Evolutionary conservation across 2,113 vertebrate species (phyloP).

Genomic region (Chinchilla lanigera): DNA sequence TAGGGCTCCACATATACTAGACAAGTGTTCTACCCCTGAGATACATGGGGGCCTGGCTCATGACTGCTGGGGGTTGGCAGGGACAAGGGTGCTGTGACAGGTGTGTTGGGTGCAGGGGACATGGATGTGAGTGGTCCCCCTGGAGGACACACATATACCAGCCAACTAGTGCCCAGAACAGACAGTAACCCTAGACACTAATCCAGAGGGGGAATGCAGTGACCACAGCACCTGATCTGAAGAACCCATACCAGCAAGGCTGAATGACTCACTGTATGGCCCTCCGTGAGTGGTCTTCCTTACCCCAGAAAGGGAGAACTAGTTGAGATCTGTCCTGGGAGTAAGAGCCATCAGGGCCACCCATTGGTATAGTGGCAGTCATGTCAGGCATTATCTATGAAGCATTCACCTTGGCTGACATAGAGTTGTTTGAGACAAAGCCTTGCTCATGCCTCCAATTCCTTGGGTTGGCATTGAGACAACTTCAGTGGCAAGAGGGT

Average conservation of each 20-base stretch:
- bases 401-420: neutral
- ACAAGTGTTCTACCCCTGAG: neutral
- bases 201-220: neutral
- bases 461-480: neutral
- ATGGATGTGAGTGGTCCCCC: neutral
- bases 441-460: neutral
- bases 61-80: neutral
- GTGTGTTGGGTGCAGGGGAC: neutral
- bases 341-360: neutral
- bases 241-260: neutral
- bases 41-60: neutral
- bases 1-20: neutral
- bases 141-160: neutral
- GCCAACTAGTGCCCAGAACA: neutral
- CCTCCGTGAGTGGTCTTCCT: neutral
- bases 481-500: neutral
- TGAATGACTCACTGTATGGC: neutral
- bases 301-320: neutral
- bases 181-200: neutral
- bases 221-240: neutral
- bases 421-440: neutral
- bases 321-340: neutral
- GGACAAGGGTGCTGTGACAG: neutral
- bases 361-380: neutral
- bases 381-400: neutral